Evolutionary conservation across 2,797 vertebrate genomes (phyloP), one percentile per base, ranked within the genome.

Genomic region (Columba guinea): DNA sequence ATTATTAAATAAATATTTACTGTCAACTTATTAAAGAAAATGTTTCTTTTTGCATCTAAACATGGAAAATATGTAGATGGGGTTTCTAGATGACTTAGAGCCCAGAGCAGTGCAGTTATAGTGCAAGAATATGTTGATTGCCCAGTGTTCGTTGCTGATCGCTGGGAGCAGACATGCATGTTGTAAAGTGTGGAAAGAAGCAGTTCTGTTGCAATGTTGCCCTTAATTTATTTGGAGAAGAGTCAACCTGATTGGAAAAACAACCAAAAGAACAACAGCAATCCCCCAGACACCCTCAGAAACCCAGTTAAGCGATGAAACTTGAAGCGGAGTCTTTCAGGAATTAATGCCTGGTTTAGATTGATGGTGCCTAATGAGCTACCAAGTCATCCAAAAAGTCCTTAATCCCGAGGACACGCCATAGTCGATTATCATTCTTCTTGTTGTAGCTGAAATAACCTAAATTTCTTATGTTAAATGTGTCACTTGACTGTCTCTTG

Each of bases 201-300:
- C 80, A 69, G n/a, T 41, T 87, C 82, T 93, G 55, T 62, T 91
- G 84, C 71, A 90, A 48, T 59, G 34, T 17, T 92, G 51, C 24
- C 73, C 24, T 85, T 91, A 56, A 94, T 85, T 87, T 85, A 77
- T 74, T 48, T 74, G 71, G 46, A 53, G 53, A 90, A 93, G 71
- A 78, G 60, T 75, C 75, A 60, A 2, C 26, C 32, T 83, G 53
- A 73, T 53, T 87, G 71, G 28, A 37, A 87, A 70, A 83, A 70
- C 75, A 89, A 77, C 70, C n/a, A 52, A 49, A 90, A 68, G 71
- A 67, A 53, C 35, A 74, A 5, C 30, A 68, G 23, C n/a, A 35
- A 30, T 74, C 48, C 53, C 30, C n/a, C 6, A 73, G 48, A 46
- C 34, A 39, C 35, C 26, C 48, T 76, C 11, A 32, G 75, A 87